Conservation (phyloP, 2,113 vertebrate species). For the Oncorhynchus clarkii region DNA sequence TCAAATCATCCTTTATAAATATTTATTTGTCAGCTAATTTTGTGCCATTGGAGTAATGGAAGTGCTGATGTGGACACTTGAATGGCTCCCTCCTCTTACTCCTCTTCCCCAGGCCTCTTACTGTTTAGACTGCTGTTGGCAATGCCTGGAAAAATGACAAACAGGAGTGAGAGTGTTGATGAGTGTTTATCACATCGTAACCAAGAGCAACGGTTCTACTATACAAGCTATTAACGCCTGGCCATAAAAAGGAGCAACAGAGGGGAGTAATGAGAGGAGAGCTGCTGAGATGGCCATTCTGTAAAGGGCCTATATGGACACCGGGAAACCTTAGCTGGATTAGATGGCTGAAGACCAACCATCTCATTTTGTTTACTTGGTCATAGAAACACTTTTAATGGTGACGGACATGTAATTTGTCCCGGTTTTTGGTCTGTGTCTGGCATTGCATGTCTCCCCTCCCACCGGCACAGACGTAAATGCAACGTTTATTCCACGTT, state of each 20-base stretch:
- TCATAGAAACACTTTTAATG: too few relatives aligned
- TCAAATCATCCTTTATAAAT: slow-evolving; percentile 52
- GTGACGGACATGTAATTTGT: too few relatives aligned
- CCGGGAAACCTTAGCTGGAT: not conserved
- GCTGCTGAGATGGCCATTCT: not conserved
- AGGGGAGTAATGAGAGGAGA: not conserved
- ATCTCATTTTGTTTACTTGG: too few relatives aligned
- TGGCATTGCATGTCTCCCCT: not conserved
- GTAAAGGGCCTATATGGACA: not conserved
- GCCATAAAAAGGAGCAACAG: not conserved
- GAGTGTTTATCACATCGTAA: slow-evolving; percentile 25
- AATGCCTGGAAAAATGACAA: slow-evolving; percentile 18
- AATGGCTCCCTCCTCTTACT: not conserved
- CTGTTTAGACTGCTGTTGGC: not conserved
- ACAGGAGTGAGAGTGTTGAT: slow-evolving; percentile 20
- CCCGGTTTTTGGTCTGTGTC: not conserved
- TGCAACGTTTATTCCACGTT: too few relatives aligned
- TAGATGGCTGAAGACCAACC: not conserved
- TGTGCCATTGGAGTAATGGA: slow-evolving; percentile 50
- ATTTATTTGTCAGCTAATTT: slow-evolving; percentile 58
- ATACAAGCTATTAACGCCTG: not conserved
- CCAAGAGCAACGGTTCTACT: slow-evolving; percentile 18
- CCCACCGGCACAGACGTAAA: not conserved
- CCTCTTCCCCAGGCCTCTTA: slow-evolving; percentile 5
- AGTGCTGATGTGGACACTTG: slow-evolving; percentile 38